Conservation (phyloP, 2,888 invertebrate genomes). For the Crossocerus cetratus region DNA sequence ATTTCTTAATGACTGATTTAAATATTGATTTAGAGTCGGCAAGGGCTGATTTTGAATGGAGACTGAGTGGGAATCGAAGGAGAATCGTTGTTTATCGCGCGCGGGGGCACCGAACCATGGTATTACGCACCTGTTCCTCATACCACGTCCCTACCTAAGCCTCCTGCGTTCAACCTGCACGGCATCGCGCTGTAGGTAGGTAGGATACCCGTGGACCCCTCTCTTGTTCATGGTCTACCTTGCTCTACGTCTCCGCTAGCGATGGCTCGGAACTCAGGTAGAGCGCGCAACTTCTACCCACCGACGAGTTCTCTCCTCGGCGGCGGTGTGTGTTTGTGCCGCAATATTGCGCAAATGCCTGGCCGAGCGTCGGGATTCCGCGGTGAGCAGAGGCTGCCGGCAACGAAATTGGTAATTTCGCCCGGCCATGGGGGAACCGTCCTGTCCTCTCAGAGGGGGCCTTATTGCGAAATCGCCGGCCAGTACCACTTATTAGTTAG, state of each 20-base stretch:
- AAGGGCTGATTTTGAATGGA: no score
- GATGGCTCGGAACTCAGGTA: constrained; percentile 21
- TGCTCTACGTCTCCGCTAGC: constrained; percentile 76
- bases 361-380: not conserved
- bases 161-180: constrained; percentile 74
- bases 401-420: not conserved
- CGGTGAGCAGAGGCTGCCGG: not conserved
- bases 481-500: not conserved
- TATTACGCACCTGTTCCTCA: constrained; percentile 68
- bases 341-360: not conserved
- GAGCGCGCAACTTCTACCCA: not conserved
- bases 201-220: constrained; percentile 61
- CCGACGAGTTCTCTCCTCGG: not conserved
- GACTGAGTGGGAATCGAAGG: constrained; percentile 3
- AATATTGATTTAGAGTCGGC: no score
- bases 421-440: not conserved
- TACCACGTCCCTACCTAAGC: constrained; percentile 68
- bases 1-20: no score
- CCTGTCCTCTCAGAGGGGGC: not conserved
- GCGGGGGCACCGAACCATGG: constrained; percentile 48
- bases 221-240: constrained; percentile 76
- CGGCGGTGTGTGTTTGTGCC: not conserved
- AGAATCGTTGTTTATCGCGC: constrained; percentile 34
- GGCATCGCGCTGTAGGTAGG: constrained; percentile 66
- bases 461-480: not conserved